Evolutionary conservation across 2,797 vertebrate genomes (phyloP).

Genomic region (Gymnopithys bicolor): DNA sequence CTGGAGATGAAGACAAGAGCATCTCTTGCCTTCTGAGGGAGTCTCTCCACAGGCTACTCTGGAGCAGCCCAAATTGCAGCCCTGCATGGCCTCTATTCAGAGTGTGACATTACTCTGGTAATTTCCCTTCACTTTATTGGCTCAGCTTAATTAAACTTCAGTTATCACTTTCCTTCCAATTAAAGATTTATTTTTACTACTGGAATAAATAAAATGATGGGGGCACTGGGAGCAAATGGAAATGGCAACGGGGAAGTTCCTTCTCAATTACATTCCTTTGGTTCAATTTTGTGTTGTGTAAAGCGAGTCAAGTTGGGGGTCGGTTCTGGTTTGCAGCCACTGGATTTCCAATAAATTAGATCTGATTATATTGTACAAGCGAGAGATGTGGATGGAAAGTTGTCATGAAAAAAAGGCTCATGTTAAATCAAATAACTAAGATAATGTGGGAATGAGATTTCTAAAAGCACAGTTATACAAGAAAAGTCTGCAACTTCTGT

Average conservation of each 20-base stretch:
- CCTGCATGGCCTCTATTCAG: not conserved
- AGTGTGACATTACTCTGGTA: not conserved
- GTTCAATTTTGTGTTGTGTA: constrained; percentile 20
- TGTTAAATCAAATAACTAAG: not conserved
- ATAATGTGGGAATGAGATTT: not conserved
- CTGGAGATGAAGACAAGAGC: not conserved
- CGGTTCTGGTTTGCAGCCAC: not conserved
- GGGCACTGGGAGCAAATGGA: constrained; percentile 32
- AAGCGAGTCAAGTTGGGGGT: constrained; percentile 27
- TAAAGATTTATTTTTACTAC: constrained; percentile 64
- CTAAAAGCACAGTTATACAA: not conserved
- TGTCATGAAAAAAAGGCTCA: not conserved
- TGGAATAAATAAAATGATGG: constrained; percentile 47
- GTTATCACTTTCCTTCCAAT: constrained; percentile 49
- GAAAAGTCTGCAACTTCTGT: not conserved
- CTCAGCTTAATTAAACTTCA: constrained; percentile 61
- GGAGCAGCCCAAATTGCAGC: not conserved
- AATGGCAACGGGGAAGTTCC: not conserved
- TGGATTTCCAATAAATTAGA: not conserved
- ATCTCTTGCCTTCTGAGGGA: not conserved
- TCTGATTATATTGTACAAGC: not conserved
- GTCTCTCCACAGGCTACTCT: not conserved
- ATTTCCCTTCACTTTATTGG: constrained; percentile 41
- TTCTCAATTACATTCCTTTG: constrained; percentile 16
- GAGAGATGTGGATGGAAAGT: not conserved